Evolutionary conservation across 2,797 vertebrate species (phyloP).

Genomic region (Etheostoma perlongum): DNA sequence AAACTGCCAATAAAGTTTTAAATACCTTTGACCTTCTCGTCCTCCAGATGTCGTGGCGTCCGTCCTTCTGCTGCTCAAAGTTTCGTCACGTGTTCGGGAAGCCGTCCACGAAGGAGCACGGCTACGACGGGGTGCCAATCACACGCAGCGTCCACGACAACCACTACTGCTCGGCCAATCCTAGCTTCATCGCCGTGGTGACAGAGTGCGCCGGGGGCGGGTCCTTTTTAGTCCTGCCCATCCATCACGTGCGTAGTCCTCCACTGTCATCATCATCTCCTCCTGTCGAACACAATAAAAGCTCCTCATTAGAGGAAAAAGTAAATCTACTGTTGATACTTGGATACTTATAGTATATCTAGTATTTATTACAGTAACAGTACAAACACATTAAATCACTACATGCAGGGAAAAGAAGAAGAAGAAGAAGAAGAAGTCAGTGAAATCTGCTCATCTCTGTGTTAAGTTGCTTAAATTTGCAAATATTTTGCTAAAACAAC

Average conservation of each 20-base stretch:
- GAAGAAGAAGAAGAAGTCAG: too few relatives aligned
- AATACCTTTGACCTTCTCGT: not conserved
- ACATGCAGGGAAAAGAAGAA: too few relatives aligned
- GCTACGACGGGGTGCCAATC: constrained; percentile 91
- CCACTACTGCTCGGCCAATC: constrained; percentile 93
- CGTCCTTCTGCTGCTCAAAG: constrained; percentile 90
- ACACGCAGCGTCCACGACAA: constrained; percentile 93
- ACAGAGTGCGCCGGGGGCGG: constrained; percentile 93
- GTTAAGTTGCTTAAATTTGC: too few relatives aligned
- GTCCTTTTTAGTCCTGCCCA: constrained; percentile 91
- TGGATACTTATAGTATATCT: too few relatives aligned
- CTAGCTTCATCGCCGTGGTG: constrained; percentile 93
- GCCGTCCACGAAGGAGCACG: constrained; percentile 86
- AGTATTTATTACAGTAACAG: too few relatives aligned
- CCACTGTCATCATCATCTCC: too few relatives aligned
- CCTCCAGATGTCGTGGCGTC: constrained; percentile 91
- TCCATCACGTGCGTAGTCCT: constrained; percentile 86
- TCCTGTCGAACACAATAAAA: too few relatives aligned
- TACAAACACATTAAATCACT: too few relatives aligned
- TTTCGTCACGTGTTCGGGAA: constrained; percentile 93
- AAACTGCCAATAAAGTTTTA: not conserved
- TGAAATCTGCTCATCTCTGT: too few relatives aligned
- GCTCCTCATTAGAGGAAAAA: too few relatives aligned
- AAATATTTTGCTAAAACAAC: too few relatives aligned
- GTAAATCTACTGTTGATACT: too few relatives aligned